Conservation (phyloP, 2,113 vertebrate species). For the Microcebus ravelobensis region DNA sequence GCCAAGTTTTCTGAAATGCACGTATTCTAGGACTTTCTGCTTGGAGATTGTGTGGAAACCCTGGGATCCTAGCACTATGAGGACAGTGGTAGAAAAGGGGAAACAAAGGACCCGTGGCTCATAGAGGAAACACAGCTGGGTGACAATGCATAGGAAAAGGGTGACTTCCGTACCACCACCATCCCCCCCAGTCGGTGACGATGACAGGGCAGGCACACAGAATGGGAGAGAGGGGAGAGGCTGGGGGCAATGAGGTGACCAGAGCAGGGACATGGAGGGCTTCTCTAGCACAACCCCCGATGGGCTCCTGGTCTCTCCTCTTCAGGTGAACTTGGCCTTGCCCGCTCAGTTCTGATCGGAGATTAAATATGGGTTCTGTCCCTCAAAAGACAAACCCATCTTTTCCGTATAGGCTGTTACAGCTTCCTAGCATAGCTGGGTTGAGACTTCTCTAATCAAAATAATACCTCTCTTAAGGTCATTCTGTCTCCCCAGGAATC, state of each 20-base stretch:
- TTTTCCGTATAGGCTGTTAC: not conserved
- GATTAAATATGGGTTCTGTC: not conserved
- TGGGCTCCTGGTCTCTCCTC: not conserved
- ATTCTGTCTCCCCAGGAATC: slow-evolving; percentile 32
- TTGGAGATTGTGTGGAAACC: not conserved
- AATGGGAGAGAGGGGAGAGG: too few species aligned
- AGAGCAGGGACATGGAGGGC: not conserved
- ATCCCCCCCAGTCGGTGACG: not conserved
- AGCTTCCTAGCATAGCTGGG: not conserved
- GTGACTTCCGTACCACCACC: not conserved
- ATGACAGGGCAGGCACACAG: not conserved
- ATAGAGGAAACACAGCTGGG: not conserved
- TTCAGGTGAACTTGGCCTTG: not conserved
- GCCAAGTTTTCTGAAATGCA: not conserved
- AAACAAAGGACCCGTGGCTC: not conserved
- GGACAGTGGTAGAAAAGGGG: not conserved
- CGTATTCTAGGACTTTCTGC: not conserved
- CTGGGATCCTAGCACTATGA: not conserved
- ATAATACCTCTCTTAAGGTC: slow-evolving; percentile 31
- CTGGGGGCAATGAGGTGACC: not conserved
- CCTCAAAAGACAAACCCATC: not conserved
- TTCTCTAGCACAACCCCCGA: not conserved
- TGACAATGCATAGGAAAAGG: not conserved
- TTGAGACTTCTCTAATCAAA: slow-evolving; percentile 48
- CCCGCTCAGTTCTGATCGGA: not conserved